A percentile compares a stretch with the other conserved stretches of the same genome.
Conservation (phyloP, 2,797 vertebrate genomes). For the Decapterus maruadsi region DNA sequence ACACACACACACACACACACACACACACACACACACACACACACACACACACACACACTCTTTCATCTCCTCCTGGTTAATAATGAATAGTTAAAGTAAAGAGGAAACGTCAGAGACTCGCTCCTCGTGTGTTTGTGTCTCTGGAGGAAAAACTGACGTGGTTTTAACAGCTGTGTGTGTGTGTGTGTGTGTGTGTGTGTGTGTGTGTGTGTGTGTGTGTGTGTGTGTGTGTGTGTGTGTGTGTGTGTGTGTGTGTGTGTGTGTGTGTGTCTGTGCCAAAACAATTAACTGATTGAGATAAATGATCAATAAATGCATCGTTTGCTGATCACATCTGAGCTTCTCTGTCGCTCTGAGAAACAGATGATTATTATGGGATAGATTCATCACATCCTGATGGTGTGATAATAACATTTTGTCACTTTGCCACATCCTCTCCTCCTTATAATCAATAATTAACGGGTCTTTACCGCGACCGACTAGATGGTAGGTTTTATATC, state of each 20-base stretch:
- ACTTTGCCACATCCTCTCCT: not conserved
- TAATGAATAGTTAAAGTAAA: conserved; percentile 61
- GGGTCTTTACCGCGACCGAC: too few relatives aligned
- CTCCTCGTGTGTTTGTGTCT: conserved; percentile 25
- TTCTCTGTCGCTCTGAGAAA: not conserved
- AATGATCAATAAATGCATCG: not conserved
- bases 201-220: not conserved
- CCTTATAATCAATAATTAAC: not conserved
- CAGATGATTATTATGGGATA: too few relatives aligned
- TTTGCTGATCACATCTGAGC: not conserved
- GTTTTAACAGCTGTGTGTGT: conserved; percentile 5
- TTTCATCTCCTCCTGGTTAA: conserved; percentile 51
- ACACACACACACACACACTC: conserved; percentile 4
- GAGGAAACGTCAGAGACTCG: conserved; percentile 36
- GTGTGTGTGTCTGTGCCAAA: not conserved
- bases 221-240: not conserved
- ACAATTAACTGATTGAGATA: conserved; percentile 1
- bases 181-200: conserved; percentile 8
- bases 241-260: not conserved
- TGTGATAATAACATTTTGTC: not conserved
- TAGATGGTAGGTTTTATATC: not conserved
- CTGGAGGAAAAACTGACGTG: conserved; percentile 28
- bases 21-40: conserved; percentile 4
- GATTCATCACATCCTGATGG: not conserved
- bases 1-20: conserved; percentile 4